phyloP scores from a whole-genome alignment of 2,113 vertebrate genomes.

The Elgaria multicarinata region DNA sequence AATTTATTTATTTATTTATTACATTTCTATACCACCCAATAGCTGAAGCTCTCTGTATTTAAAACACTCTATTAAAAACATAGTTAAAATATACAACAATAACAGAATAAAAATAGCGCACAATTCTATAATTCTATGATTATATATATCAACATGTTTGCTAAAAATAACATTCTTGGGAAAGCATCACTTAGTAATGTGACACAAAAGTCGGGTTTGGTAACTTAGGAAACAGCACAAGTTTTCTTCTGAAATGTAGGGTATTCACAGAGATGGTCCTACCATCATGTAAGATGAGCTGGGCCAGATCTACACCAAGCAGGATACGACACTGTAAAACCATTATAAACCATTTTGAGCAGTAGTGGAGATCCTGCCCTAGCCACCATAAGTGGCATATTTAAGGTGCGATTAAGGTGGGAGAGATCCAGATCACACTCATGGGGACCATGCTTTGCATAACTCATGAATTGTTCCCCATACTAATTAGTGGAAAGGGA shows the following conservation, averaged over 20 bases:
- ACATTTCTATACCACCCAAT: no score
- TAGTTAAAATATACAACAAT: neutral
- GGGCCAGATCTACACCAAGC: no score
- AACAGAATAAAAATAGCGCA: neutral
- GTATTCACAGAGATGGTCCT: neutral
- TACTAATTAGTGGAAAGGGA: conserved; percentile 11
- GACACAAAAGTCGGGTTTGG: neutral
- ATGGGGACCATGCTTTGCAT: neutral
- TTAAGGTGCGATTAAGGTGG: neutral
- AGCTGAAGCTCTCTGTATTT: no score
- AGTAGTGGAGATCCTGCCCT: no score
- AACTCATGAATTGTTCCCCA: neutral
- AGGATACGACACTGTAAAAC: no score
- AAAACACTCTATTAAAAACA: no score
- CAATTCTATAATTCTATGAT: neutral
- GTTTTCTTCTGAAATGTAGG: neutral
- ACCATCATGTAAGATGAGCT: neutral
- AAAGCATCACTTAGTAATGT: neutral
- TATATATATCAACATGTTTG: neutral
- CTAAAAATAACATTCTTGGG: neutral
- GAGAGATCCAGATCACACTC: neutral
- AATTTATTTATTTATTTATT: no score
- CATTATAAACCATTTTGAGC: no score
- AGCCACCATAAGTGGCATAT: neutral
- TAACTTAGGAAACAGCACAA: neutral